Percentiles rank a stretch among this genome's conserved stretches.
phyloP scores from a whole-genome alignment of 1,140 invertebrate species.

The Oryctes rhinoceros region DNA sequence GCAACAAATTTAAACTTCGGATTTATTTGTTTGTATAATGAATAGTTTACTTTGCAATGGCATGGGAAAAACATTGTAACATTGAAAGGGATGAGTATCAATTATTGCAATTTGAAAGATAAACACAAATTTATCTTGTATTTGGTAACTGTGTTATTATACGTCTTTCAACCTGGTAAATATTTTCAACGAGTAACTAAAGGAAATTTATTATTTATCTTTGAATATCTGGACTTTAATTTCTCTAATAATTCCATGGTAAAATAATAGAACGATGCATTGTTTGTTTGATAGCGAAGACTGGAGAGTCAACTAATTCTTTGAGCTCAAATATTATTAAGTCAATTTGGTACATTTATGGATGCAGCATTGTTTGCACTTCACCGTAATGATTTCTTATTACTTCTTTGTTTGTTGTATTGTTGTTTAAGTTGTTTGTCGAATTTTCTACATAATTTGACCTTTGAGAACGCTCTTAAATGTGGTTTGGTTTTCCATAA shows the following conservation, averaged over 20 bases:
- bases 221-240: not conserved
- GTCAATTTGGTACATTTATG: too few species aligned
- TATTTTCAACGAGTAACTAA: not conserved
- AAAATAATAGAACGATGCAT: not conserved
- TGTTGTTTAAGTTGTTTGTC: not conserved
- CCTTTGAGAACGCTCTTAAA: not conserved
- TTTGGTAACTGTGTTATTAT: not conserved
- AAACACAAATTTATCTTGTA: not conserved
- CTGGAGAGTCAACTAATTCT: too few species aligned
- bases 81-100: not conserved
- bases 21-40: slow-evolving; percentile 9
- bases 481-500: not conserved
- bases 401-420: not conserved
- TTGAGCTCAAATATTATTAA: too few species aligned
- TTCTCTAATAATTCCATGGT: not conserved
- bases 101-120: not conserved
- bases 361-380: not conserved
- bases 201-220: not conserved
- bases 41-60: not conserved
- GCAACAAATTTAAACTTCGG: not conserved
- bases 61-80: not conserved
- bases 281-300: too few species aligned
- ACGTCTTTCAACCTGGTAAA: too few species aligned
- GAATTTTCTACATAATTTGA: not conserved
- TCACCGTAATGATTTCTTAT: slow-evolving; percentile 1